These are phyloP conservation scores for Pholis gunnellus DNA, from an alignment of 2,113 vertebrate genomes.

Conservation along the genomic window DNA sequence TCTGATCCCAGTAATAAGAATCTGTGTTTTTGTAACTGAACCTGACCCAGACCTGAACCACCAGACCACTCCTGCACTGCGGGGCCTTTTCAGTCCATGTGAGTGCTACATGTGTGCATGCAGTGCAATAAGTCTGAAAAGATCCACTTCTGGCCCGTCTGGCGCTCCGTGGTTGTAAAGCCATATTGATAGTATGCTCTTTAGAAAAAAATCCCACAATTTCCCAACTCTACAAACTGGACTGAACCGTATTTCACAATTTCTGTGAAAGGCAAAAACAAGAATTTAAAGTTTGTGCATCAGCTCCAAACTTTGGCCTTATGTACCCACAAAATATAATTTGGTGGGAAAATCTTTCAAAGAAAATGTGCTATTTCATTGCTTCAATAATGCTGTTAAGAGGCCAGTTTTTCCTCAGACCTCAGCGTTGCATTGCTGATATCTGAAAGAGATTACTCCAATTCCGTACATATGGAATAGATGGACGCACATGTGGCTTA, in stretches of 20 bases:
- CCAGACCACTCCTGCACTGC: slow-evolving; percentile 28
- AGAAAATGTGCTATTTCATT: background rate
- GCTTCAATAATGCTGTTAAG: background rate
- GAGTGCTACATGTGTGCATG: background rate
- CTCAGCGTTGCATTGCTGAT: slow-evolving; percentile 9
- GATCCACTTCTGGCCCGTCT: slow-evolving; percentile 15
- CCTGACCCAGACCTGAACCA: slow-evolving; percentile 5
- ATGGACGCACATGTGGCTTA: slow-evolving; percentile 73
- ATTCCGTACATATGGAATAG: slow-evolving; percentile 43
- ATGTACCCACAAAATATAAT: background rate
- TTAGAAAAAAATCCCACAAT: background rate
- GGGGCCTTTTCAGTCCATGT: background rate
- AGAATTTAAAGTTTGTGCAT: background rate
- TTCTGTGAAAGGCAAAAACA: background rate
- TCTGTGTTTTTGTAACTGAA: background rate
- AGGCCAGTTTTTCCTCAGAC: background rate
- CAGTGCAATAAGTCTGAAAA: slow-evolving; percentile 21
- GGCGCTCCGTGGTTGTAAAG: slow-evolving; percentile 19
- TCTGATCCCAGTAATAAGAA: background rate
- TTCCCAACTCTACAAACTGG: slow-evolving; percentile 17
- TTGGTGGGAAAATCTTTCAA: background rate
- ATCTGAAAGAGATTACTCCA: slow-evolving; percentile 33
- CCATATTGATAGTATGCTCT: background rate
- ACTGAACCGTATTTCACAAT: background rate
- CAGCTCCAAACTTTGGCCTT: background rate